Percentiles rank a stretch among this genome's conserved stretches.
phyloP scores from a whole-genome alignment of 2,113 vertebrate species.

The Corynorhinus townsendii region DNA sequence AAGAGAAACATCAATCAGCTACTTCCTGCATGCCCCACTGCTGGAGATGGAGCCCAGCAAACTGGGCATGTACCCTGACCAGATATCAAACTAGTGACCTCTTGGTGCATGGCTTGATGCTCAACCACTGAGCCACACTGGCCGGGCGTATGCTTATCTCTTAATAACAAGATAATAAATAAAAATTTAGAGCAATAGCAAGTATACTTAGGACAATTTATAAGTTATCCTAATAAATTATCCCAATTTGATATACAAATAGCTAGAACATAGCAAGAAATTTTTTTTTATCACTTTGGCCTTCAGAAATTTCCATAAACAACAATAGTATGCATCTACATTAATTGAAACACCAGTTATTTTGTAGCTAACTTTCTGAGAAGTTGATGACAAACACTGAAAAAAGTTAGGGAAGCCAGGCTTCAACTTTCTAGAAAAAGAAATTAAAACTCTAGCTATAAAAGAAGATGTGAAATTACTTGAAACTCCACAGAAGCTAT shows the following conservation, averaged over 20 bases:
- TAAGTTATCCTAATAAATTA: conserved; percentile 27
- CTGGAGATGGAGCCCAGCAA: no score
- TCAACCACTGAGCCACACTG: no score
- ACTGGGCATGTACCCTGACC: no score
- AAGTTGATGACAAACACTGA: not conserved
- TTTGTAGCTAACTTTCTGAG: conserved; percentile 29
- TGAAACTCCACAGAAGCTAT: not conserved
- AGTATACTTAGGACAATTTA: not conserved
- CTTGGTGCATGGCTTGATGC: no score
- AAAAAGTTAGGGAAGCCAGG: not conserved
- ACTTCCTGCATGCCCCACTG: no score
- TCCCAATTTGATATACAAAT: not conserved
- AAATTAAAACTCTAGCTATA: conserved; percentile 18
- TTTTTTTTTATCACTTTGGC: not conserved
- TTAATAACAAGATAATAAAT: not conserved
- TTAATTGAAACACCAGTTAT: not conserved
- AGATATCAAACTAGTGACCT: no score
- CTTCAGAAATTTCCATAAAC: conserved; percentile 5
- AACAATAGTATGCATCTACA: not conserved
- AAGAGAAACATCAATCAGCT: no score
- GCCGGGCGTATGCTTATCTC: not conserved
- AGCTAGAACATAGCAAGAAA: not conserved
- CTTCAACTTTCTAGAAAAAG: not conserved
- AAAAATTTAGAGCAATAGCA: conserved; percentile 6
- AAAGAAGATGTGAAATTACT: conserved; percentile 27